phyloP scores from a whole-genome alignment of 2,113 vertebrate species.

The Tilapia sparmanii region DNA sequence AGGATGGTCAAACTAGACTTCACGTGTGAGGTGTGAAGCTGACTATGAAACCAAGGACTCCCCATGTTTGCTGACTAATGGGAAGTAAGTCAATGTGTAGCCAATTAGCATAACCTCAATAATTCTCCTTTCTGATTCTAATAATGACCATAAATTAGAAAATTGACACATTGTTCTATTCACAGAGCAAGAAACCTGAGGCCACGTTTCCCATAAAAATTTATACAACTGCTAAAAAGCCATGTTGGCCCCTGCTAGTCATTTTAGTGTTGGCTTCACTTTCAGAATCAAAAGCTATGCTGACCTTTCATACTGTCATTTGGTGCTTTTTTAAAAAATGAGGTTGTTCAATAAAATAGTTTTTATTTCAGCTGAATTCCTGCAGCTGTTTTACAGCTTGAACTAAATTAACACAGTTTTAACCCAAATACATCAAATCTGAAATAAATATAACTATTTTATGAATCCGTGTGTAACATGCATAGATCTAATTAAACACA shows the following conservation, averaged over 20 bases:
- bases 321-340: not conserved
- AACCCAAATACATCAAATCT: not conserved
- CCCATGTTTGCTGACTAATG: not conserved
- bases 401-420: not conserved
- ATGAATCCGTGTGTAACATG: rapidly evolving
- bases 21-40: not conserved
- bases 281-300: not conserved
- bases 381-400: not conserved
- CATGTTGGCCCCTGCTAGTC: not conserved
- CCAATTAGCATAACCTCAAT: not conserved
- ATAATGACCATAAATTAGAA: not conserved
- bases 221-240: not conserved
- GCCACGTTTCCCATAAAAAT: rapidly evolving
- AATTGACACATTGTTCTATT: not conserved
- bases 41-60: not conserved
- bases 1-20: not conserved
- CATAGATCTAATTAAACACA: not conserved
- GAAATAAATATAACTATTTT: not conserved
- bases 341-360: not conserved
- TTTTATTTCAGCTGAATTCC: not conserved
- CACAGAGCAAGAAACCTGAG: rapidly evolving
- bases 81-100: not conserved
- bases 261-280: not conserved
- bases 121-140: not conserved
- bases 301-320: not conserved